Evolutionary conservation across 2,113 vertebrate genomes (phyloP), one percentile per base, ranked within the genome.

Genomic region (Emberiza fucata): DNA sequence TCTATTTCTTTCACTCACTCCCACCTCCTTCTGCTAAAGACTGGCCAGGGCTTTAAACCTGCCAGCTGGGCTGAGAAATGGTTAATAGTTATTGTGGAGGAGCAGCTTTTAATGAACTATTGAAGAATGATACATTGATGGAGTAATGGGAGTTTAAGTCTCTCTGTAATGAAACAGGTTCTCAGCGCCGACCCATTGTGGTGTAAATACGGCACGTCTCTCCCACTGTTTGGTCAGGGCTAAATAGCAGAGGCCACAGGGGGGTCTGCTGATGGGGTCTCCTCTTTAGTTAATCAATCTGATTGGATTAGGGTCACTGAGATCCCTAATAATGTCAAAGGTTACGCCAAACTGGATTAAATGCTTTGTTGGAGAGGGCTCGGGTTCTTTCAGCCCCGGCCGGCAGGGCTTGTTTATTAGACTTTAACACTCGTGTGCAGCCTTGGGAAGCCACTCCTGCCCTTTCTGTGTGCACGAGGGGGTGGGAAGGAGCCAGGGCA

Each of bases 301-400:
- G 99, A 99, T 99, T 99, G 99, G 99, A 99, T 99, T 99, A 99
- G 98, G 99, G 98, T 99, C 98, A 99, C 98, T 93, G 98, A 94
- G 95, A 98, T 98, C 98, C 98, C 98, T 98, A 98, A 99, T 99
- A 99, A 98, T 98, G 98, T 99, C 98, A 99, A 98, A 98, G 99
- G 98, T 99, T 98, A 98, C 95, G 98, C 98, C 95, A 96, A 97
- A 98, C 97, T 97, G 98, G 98, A 99, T 99, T 98, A 99, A 98
- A 98, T 98, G 97, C 98, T 99, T 99, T 99, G 98, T 98, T 95
- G 86, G 91, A 86, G 88, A 96, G 97, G 96, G 97, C 96, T 96
- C 87, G 12, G 93, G 20, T 91, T 69, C 95, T 97, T 97, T 96
- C 77, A 94, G 96, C 93, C 48, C 59, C 44, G 60, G 24, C 91